phyloP scores from a whole-genome alignment of 1,140 invertebrate genomes.

The Centruroides vittatus region DNA sequence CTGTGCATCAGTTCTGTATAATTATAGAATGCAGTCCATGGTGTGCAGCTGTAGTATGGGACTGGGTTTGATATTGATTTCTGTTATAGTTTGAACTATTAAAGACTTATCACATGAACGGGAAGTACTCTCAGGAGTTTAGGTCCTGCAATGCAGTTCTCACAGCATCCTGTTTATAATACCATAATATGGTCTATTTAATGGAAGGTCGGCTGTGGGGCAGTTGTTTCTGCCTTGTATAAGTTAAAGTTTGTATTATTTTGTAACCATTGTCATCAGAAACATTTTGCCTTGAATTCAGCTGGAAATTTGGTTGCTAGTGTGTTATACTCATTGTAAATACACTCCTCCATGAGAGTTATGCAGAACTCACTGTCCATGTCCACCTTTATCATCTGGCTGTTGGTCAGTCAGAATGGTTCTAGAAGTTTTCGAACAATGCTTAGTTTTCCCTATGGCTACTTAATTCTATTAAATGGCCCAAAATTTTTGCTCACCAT shows the following conservation, averaged over 20 bases:
- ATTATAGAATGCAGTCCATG: too few relatives aligned
- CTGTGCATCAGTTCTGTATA: too few relatives aligned
- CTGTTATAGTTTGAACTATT: slow-evolving; percentile 6
- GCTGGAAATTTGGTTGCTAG: slow-evolving; percentile 6
- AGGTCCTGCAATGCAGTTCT: neutral
- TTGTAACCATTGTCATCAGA: slow-evolving; percentile 13
- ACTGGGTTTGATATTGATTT: too few relatives aligned
- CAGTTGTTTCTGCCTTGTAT: neutral
- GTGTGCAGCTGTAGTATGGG: too few relatives aligned
- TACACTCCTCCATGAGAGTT: slow-evolving; percentile 11
- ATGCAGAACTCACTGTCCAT: slow-evolving; percentile 7
- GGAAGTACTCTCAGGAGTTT: slow-evolving; percentile 1
- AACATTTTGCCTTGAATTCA: slow-evolving; percentile 13
- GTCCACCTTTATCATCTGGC: slow-evolving; percentile 6
- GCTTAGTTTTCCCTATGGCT: slow-evolving; percentile 5
- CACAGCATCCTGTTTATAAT: slow-evolving; percentile 1
- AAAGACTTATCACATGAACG: slow-evolving; percentile 8
- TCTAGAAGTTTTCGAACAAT: slow-evolving; percentile 5
- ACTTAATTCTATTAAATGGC: slow-evolving; percentile 4
- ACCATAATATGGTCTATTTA: neutral
- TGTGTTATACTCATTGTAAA: slow-evolving; percentile 15
- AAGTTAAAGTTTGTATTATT: slow-evolving; percentile 17
- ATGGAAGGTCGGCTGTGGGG: neutral
- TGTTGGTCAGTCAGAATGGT: slow-evolving; percentile 1
- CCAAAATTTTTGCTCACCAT: neutral